Evolutionary conservation across 2,888 invertebrate species (phyloP).

Genomic region (Callinectes sapidus): DNA sequence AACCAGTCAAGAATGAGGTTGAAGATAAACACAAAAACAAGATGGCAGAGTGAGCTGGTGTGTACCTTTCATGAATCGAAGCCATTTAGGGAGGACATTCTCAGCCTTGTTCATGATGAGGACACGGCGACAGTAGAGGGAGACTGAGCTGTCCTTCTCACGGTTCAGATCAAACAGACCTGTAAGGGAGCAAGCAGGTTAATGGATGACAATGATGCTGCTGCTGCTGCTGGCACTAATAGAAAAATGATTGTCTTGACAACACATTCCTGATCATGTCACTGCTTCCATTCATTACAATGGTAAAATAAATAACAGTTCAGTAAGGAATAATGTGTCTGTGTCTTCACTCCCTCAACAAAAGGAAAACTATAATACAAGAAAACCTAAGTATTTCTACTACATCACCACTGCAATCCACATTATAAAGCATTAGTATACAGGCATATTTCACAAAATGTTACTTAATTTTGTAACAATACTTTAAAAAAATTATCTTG

Average conservation of each 20-base stretch:
- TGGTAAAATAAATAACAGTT: not conserved
- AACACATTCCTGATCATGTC: not conserved
- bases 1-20: not conserved
- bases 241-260: not conserved
- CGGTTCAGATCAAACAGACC: slow-evolving; percentile 91
- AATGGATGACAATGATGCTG: not conserved
- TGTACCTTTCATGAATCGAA: slow-evolving; percentile 90
- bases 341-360: not conserved
- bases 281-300: not conserved
- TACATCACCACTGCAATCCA: too few relatives aligned
- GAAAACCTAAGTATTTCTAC: not conserved
- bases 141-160: slow-evolving; percentile 87
- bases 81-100: slow-evolving; percentile 94
- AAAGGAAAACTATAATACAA: not conserved
- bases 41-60: not conserved
- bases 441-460: too few relatives aligned
- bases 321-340: too few relatives aligned
- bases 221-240: not conserved
- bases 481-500: too few relatives aligned
- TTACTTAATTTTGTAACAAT: too few relatives aligned
- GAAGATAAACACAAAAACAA: not conserved
- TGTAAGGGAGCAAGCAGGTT: not conserved
- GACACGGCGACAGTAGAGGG: slow-evolving; percentile 93
- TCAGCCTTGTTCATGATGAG: slow-evolving; percentile 94
- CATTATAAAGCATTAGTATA: too few relatives aligned